These are phyloP conservation scores for Leucoraja ocellata DNA, from an alignment of 2,797 vertebrate species.

Conservation along the genomic window DNA sequence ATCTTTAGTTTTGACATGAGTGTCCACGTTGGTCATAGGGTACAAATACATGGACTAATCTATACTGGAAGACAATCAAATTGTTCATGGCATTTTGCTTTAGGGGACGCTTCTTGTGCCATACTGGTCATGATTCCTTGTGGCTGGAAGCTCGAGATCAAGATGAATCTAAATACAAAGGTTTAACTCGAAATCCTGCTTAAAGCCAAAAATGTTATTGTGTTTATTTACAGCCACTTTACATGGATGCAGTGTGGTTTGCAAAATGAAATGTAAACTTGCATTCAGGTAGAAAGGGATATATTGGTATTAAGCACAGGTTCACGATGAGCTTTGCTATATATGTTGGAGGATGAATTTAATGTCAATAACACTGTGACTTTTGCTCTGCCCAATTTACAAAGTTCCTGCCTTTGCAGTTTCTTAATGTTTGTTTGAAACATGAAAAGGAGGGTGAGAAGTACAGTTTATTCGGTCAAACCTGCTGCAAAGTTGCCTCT, in stretches of 20 bases:
- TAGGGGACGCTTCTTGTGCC: not conserved
- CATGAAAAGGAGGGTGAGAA: no score
- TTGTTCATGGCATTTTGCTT: constrained; percentile 7
- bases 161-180: not conserved
- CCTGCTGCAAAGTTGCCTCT: not conserved
- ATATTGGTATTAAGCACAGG: not conserved
- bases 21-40: not conserved
- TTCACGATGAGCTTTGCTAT: not conserved
- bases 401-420: not conserved
- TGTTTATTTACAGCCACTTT: constrained; percentile 10
- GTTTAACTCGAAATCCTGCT: constrained; percentile 15
- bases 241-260: not conserved
- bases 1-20: no score
- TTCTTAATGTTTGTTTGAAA: not conserved
- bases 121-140: not conserved
- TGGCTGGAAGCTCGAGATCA: not conserved
- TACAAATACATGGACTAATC: not conserved
- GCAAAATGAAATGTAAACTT: not conserved
- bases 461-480: not conserved
- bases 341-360: not conserved
- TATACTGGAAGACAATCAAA: not conserved
- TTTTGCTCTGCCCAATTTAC: not conserved
- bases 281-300: not conserved
- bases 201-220: constrained; percentile 25
- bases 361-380: not conserved